These are phyloP conservation scores for Ursus arctos DNA, from an alignment of 2,113 vertebrate species.

Conservation along the genomic window DNA sequence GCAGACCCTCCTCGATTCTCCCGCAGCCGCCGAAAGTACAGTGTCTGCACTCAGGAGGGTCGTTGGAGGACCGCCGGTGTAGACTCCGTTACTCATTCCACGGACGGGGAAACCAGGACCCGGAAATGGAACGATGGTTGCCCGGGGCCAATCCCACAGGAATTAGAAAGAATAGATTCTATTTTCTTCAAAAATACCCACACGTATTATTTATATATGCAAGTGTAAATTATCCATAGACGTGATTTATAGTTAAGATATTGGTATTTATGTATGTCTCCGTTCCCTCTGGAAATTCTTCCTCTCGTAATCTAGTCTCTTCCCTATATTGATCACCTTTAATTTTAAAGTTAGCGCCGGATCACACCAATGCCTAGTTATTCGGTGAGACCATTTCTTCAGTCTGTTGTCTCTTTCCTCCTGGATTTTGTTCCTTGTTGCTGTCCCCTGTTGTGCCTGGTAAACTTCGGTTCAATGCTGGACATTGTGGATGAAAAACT, in stretches of 20 bases:
- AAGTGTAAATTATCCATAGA: background rate
- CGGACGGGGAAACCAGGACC: background rate
- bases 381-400: background rate
- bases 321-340: background rate
- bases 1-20: background rate
- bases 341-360: background rate
- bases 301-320: background rate
- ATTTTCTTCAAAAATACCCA: background rate
- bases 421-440: background rate
- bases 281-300: background rate
- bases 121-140: background rate
- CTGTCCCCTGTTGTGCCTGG: background rate
- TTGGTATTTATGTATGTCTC: background rate
- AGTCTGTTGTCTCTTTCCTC: too few species aligned
- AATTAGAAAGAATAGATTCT: background rate
- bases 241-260: background rate
- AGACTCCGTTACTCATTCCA: accelerated
- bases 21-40: too few species aligned
- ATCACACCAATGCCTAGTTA: background rate
- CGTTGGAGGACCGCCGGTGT: background rate
- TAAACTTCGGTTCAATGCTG: accelerated
- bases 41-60: background rate
- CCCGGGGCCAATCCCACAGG: background rate
- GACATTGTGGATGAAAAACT: background rate
- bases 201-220: background rate